Conservation (phyloP, 2,113 vertebrate species). For the Zapus hudsonius region DNA sequence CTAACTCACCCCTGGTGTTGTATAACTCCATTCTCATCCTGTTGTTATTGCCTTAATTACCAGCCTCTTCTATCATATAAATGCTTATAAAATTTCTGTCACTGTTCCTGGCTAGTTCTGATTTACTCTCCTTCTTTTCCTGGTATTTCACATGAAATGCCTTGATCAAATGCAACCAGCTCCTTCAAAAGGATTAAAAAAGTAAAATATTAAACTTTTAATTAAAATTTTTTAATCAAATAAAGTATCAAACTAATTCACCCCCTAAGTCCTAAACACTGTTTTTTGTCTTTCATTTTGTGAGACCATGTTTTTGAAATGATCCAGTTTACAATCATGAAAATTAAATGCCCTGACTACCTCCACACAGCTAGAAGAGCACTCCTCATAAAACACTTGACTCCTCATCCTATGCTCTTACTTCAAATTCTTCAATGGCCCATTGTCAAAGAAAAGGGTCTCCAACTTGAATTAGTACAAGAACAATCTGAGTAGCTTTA, state of each 20-base stretch:
- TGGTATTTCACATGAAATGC: constrained; percentile 5
- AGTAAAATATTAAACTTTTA: background rate
- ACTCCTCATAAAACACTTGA: background rate
- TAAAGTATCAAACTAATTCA: background rate
- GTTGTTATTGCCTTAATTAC: background rate
- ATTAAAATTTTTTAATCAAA: background rate
- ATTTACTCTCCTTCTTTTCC: background rate
- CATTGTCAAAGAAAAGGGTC: background rate
- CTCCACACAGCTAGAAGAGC: background rate
- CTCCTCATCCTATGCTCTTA: background rate
- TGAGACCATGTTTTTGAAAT: background rate
- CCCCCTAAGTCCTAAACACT: background rate
- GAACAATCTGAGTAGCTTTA: background rate
- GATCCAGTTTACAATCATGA: background rate
- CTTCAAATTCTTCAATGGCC: background rate
- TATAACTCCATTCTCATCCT: background rate
- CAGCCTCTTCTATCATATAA: background rate
- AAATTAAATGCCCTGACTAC: background rate
- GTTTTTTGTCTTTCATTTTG: background rate
- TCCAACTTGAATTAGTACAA: background rate
- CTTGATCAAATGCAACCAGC: constrained; percentile 1
- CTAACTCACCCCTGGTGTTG: background rate
- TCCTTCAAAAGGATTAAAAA: constrained; percentile 7
- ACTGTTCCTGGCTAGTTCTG: background rate
- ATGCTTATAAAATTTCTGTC: background rate